phyloP scores from a whole-genome alignment of 2,797 vertebrate species.

The Chelon labrosus region DNA sequence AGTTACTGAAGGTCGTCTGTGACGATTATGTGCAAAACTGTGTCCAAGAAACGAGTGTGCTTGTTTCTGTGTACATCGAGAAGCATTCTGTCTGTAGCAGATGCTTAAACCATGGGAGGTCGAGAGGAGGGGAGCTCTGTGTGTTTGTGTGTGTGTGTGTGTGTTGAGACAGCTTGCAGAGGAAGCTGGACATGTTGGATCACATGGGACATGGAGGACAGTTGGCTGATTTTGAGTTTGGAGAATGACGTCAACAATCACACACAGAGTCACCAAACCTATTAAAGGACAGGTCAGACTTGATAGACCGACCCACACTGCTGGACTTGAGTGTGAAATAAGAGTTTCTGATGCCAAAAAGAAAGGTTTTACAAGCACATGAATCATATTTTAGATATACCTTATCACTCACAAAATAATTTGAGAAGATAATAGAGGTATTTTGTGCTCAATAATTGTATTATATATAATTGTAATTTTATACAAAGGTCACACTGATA shows the following conservation, averaged over 20 bases:
- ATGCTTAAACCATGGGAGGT: conserved; percentile 74
- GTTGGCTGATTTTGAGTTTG: conserved; percentile 56
- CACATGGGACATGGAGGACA: conserved; percentile 57
- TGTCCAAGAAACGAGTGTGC: conserved; percentile 38
- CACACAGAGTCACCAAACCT: conserved; percentile 17
- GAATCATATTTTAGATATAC: background rate
- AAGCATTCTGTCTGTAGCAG: conserved; percentile 78
- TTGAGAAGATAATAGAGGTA: background rate
- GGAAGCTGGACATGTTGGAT: conserved; percentile 65
- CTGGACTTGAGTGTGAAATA: background rate
- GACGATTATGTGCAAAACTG: conserved; percentile 20
- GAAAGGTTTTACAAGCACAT: background rate
- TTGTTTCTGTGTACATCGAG: conserved; percentile 51
- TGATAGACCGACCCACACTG: background rate
- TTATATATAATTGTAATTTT: no score
- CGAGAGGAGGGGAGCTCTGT: conserved; percentile 46
- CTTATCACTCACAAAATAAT: background rate
- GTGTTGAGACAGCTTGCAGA: conserved; percentile 61
- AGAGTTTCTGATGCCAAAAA: conserved; percentile 3
- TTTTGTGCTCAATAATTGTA: background rate
- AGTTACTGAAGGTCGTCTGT: conserved; percentile 17
- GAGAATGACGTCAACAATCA: conserved; percentile 27
- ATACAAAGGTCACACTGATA: background rate
- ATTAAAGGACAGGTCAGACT: conserved; percentile 38
- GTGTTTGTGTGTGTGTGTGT: conserved; percentile 7